These are phyloP conservation scores for Lepetodrilus schrolli DNA, from an alignment of 2,888 invertebrate genomes.

Conservation along the genomic window DNA sequence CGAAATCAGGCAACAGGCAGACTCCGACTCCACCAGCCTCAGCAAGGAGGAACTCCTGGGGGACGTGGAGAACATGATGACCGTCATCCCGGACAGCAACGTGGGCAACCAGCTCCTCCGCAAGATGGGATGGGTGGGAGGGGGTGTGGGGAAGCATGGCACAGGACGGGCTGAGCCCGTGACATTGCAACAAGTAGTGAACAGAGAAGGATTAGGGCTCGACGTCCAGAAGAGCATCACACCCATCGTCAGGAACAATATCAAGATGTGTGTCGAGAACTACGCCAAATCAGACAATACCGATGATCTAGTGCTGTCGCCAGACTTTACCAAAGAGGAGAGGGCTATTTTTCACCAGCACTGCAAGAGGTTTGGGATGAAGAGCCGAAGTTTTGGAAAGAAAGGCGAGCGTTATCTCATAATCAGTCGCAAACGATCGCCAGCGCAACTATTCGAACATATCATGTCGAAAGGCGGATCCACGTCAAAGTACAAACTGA, in stretches of 20 bases:
- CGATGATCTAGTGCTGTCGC: conserved; percentile 75
- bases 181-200: conserved; percentile 59
- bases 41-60: conserved; percentile 61
- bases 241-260: conserved; percentile 58
- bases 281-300: conserved; percentile 69
- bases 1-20: conserved; percentile 60
- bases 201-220: conserved; percentile 71
- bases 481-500: conserved; percentile 78
- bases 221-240: conserved; percentile 53
- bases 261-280: conserved; percentile 65
- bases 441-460: conserved; percentile 76
- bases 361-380: conserved; percentile 76
- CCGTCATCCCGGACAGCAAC: conserved; percentile 72
- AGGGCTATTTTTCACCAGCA: conserved; percentile 75
- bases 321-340: conserved; percentile 76
- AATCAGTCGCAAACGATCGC: conserved; percentile 77
- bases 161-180: conserved; percentile 82
- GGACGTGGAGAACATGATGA: conserved; percentile 47
- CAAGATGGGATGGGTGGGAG: conserved; percentile 85
- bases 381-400: conserved; percentile 78
- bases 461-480: conserved; percentile 76
- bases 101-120: conserved; percentile 80
- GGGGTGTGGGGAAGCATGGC: conserved; percentile 80
- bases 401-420: conserved; percentile 77
- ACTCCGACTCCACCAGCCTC: conserved; percentile 51